These are phyloP conservation scores for Pygoscelis antarcticus DNA, from an alignment of 2,113 vertebrate genomes.

Conservation along the genomic window DNA sequence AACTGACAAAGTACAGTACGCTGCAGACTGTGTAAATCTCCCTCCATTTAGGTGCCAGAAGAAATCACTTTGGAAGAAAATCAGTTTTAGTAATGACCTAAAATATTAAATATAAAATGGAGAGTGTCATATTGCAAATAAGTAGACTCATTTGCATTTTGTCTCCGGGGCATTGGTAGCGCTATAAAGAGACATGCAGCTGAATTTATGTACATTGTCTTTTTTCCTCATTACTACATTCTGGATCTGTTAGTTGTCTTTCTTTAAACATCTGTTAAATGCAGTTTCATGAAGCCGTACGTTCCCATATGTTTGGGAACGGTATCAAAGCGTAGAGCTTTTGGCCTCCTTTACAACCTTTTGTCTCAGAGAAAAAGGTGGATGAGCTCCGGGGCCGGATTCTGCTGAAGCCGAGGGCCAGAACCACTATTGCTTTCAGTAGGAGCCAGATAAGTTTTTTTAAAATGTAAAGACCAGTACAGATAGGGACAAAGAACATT, in stretches of 20 bases:
- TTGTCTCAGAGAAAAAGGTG: slow-evolving; percentile 64
- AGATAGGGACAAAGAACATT: neutral
- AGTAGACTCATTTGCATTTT: slow-evolving; percentile 67
- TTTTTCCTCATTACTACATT: slow-evolving; percentile 70
- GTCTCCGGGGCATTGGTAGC: slow-evolving; percentile 56
- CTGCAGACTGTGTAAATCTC: slow-evolving; percentile 45
- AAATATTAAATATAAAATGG: slow-evolving; percentile 69
- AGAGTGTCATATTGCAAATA: slow-evolving; percentile 66
- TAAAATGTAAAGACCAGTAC: neutral
- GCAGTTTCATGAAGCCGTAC: slow-evolving; percentile 67
- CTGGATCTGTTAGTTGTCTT: slow-evolving; percentile 77
- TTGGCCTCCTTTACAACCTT: slow-evolving; percentile 69
- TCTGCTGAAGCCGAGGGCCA: neutral
- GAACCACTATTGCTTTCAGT: neutral
- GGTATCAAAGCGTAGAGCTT: slow-evolving; percentile 68
- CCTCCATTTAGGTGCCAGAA: slow-evolving; percentile 58
- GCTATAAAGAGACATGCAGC: slow-evolving; percentile 51
- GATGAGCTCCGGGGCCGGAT: neutral
- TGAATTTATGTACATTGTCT: slow-evolving; percentile 68
- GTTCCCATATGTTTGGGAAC: slow-evolving; percentile 80
- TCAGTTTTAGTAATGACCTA: slow-evolving; percentile 55
- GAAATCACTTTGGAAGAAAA: slow-evolving; percentile 64
- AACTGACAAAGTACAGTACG: slow-evolving; percentile 42
- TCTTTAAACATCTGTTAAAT: slow-evolving; percentile 82
- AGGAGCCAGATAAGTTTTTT: neutral